Evolutionary conservation across 2,888 invertebrate species (phyloP).

Genomic region (Andrena chrysosceles): DNA sequence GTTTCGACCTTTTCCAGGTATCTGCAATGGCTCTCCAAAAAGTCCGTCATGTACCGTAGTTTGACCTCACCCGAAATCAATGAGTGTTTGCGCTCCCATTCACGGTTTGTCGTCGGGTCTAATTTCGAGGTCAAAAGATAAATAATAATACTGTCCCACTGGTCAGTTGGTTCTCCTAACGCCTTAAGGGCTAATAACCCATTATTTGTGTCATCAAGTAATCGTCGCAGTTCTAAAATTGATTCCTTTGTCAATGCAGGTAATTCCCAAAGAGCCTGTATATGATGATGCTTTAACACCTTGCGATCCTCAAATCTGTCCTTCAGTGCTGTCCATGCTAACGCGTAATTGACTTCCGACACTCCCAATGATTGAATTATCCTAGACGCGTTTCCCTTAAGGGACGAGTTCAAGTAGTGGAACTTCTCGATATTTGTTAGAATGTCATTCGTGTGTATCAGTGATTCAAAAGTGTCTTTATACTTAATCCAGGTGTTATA

Average conservation of each 20-base stretch:
- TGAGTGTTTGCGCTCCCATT: not conserved
- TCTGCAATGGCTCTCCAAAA: not conserved
- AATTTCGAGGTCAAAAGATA: not conserved
- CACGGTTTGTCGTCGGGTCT: not conserved
- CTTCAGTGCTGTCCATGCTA: not conserved
- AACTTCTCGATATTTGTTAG: not conserved
- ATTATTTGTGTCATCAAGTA: not conserved
- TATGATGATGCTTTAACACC: not conserved
- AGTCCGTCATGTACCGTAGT: not conserved
- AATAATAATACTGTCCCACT: not conserved
- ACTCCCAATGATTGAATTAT: slow-evolving; percentile 5
- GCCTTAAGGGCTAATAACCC: not conserved
- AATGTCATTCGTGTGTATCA: not conserved
- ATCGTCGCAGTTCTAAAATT: not conserved
- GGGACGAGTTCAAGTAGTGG: not conserved
- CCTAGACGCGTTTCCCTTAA: not conserved
- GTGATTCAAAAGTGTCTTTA: not conserved
- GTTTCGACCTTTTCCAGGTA: not conserved
- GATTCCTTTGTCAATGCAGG: not conserved
- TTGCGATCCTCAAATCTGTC: too few species aligned
- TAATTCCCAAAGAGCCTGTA: not conserved
- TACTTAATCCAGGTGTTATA: not conserved
- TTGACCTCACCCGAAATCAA: not conserved
- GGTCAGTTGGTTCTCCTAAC: not conserved
- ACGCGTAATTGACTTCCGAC: not conserved